Conservation (phyloP, 2,113 vertebrate species). For the Hippoglossus stenolepis region DNA sequence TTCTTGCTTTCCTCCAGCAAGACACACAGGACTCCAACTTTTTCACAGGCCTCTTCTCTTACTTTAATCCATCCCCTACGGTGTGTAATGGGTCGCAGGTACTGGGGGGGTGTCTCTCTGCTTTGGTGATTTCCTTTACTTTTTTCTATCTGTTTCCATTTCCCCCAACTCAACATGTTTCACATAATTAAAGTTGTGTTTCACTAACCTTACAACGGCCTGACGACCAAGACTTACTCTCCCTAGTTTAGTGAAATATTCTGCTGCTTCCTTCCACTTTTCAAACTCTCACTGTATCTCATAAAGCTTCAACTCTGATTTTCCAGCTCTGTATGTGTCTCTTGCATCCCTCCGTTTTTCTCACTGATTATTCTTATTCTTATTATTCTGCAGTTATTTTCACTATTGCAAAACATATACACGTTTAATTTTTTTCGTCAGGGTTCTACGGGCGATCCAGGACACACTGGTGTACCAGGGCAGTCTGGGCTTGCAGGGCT, state of each 20-base stretch:
- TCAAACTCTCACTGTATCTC: background rate
- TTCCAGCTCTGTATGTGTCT: background rate
- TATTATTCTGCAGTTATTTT: background rate
- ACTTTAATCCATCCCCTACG: conserved; percentile 58
- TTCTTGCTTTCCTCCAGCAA: conserved; percentile 74
- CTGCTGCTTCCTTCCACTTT: background rate
- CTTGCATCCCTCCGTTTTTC: background rate
- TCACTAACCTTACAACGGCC: too few species aligned
- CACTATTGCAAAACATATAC: background rate
- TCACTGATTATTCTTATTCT: background rate
- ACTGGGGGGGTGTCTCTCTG: conserved; percentile 41
- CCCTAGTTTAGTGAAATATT: background rate
- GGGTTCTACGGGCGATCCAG: conserved; percentile 85
- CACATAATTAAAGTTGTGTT: too few species aligned
- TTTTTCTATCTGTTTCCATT: background rate
- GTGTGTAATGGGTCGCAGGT: conserved; percentile 64
- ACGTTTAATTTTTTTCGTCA: conserved; percentile 44
- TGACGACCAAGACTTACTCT: background rate
- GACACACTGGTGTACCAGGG: conserved; percentile 81
- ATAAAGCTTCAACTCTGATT: background rate
- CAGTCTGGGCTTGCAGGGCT: conserved; percentile 85
- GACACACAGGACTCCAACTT: conserved; percentile 52
- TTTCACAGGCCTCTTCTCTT: conserved; percentile 74
- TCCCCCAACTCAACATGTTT: background rate
- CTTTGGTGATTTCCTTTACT: conserved; percentile 28